These are phyloP conservation scores for Perccottus glenii DNA, from an alignment of 2,113 vertebrate species.

Conservation along the genomic window DNA sequence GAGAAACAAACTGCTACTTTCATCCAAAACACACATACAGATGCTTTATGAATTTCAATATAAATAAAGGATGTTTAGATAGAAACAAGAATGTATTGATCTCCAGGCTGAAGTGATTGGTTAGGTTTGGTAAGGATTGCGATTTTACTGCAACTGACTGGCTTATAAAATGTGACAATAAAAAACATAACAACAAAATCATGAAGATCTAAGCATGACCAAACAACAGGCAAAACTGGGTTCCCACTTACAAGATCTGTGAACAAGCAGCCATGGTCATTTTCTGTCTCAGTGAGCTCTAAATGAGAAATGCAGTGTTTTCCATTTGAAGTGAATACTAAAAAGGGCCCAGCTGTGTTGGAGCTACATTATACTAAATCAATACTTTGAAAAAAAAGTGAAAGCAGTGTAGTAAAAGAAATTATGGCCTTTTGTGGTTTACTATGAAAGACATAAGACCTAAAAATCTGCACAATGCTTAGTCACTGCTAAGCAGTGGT, in stretches of 20 bases:
- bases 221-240: constrained; percentile 1
- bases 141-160: too few relatives aligned
- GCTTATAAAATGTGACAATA: too few relatives aligned
- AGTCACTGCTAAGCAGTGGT: too few relatives aligned
- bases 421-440: neutral
- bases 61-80: too few relatives aligned
- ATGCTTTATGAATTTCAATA: neutral
- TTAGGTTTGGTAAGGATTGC: too few relatives aligned
- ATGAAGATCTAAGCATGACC: neutral
- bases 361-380: constrained; percentile 29
- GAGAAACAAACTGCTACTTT: constrained; percentile 17
- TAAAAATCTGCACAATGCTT: neutral
- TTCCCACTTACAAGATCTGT: constrained; percentile 18
- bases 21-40: constrained; percentile 25
- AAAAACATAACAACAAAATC: neutral
- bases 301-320: constrained; percentile 37
- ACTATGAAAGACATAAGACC: neutral
- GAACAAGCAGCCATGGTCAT: constrained; percentile 20
- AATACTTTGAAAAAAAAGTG: constrained; percentile 19
- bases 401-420: neutral
- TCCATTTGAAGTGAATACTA: constrained; percentile 36
- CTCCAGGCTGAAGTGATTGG: too few relatives aligned
- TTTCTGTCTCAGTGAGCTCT: constrained; percentile 24
- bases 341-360: constrained; percentile 23
- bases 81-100: too few relatives aligned